Evolutionary conservation across 2,888 invertebrate genomes (phyloP), one percentile per base, ranked within the genome.

Genomic region (Scrobipalpa atriplicella): DNA sequence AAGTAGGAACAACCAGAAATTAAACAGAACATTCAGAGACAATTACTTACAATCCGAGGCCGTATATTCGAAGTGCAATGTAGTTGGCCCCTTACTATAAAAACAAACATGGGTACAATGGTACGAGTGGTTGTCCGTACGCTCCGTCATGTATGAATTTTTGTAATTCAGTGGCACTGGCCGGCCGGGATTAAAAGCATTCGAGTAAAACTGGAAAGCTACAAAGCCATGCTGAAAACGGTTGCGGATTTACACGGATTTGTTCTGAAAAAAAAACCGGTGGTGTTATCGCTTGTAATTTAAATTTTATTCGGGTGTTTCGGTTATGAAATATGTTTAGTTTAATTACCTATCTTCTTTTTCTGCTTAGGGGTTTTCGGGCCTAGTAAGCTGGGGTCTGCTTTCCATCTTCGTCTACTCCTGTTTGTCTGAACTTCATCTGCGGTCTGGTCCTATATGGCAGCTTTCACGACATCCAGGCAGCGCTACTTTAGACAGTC

Each of bases 251-350:
- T 63, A 41, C 51, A 36, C 10, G 63, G 63, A 52, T 63, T 52
- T 63, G 11, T 19, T 63, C 52, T 63, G 16, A 38, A 36, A 36
- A 47, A 63, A 63, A 63, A 63, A n/a, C n/a, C 52, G 36, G 63
- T 52, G 52, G 51, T 61, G 63, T 63, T 63, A 63, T 63, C 63
- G 63, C 38, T 52, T 52, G 63, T 63, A 63, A 63, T 52, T 63
- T 52, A 36, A 52, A 63, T 63, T 52, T 63, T 36, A 63, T 52
- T 63, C 10, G 11, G 41, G 0, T 61, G 39, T 41, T 18, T 19
- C 9, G 1, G 6, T 11, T 19, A 21, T 9, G 5, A 16, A 47
- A n/a, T 47, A n/a, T 8, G 16, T n/a, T 2, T n/a, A n/a, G 47
- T n/a, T 5, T 16, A 47, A 47, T 16, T 16, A 29, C 2, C 5